phyloP scores from a whole-genome alignment of 2,797 vertebrate species.

The Gila robusta region DNA sequence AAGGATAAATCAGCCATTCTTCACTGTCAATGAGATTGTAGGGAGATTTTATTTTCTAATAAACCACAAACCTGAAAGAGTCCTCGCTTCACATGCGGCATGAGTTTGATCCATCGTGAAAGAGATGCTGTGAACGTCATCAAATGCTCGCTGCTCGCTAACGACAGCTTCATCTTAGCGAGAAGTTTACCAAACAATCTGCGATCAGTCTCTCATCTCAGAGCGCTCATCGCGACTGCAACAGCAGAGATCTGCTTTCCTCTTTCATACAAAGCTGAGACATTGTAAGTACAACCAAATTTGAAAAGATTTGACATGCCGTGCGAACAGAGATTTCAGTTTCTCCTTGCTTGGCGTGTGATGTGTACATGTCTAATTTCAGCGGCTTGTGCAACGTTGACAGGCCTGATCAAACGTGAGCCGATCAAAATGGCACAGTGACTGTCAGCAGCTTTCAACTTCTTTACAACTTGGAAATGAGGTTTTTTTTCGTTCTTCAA shows the following conservation, averaged over 20 bases:
- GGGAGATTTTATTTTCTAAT: not conserved
- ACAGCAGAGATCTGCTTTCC: not conserved
- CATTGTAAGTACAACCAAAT: not conserved
- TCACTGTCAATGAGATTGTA: not conserved
- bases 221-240: not conserved
- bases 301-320: constrained; percentile 16
- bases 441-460: constrained; percentile 18
- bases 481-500: constrained; percentile 39
- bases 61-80: not conserved
- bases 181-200: constrained; percentile 19
- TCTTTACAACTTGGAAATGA: constrained; percentile 33
- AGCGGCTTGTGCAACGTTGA: not conserved
- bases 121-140: not conserved
- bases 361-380: constrained; percentile 19
- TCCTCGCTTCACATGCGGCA: not conserved
- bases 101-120: not conserved
- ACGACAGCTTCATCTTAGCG: not conserved
- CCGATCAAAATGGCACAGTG: constrained; percentile 26
- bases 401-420: constrained; percentile 33
- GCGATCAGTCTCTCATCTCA: not conserved
- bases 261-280: constrained; percentile 5
- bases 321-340: constrained; percentile 4
- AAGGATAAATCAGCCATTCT: not conserved
- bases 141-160: not conserved
- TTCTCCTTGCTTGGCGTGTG: not conserved